Conservation (phyloP, 2,113 vertebrate genomes). For the Rhagologus leucostigma region DNA sequence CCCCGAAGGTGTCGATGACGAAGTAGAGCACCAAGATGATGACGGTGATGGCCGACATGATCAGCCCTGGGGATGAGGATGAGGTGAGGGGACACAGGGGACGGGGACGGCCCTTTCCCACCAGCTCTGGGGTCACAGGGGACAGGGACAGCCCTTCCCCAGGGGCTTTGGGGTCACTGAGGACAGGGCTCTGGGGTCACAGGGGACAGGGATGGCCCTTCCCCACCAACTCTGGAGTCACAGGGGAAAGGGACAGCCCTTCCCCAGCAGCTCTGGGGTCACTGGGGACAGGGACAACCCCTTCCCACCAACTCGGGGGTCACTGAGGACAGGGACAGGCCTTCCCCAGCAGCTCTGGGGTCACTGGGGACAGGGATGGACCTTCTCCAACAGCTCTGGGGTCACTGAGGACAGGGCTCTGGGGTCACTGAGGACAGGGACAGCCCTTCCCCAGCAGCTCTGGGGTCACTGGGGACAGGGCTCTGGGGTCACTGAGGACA, state of each 20-base stretch:
- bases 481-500: background rate
- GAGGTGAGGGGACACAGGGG: background rate
- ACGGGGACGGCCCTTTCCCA: background rate
- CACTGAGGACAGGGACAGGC: too few species aligned
- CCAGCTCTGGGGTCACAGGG: accelerated
- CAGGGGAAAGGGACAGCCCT: background rate
- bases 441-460: background rate
- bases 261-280: too few species aligned
- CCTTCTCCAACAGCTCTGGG: too few species aligned
- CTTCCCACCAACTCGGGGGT: too few species aligned
- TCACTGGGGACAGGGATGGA: too few species aligned
- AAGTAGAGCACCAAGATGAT: conserved; percentile 95
- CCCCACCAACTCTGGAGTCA: too few species aligned
- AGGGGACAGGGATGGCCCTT: background rate
- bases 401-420: background rate
- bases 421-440: background rate
- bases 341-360: too few species aligned
- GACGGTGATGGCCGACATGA: conserved; percentile 94
- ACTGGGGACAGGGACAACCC: background rate
- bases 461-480: background rate
- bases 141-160: background rate
- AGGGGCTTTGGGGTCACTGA: accelerated
- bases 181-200: background rate
- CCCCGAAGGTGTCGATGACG: conserved; percentile 86
- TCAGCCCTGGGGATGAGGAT: conserved; percentile 76